These are phyloP conservation scores for Ceratina australensis DNA, from an alignment of 1,140 invertebrate species.

Conservation along the genomic window DNA sequence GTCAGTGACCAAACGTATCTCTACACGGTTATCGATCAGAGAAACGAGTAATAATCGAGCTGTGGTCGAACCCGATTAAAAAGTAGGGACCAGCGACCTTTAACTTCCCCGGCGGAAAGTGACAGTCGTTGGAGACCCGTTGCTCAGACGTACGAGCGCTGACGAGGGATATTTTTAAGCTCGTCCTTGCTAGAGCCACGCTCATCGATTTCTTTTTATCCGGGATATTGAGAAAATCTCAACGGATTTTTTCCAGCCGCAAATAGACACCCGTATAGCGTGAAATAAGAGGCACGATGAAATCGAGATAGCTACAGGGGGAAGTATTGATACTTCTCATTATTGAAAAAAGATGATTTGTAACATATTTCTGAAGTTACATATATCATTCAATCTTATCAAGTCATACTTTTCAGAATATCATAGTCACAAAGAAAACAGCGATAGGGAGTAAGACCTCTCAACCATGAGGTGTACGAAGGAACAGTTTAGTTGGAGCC, in stretches of 20 bases:
- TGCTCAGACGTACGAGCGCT: not conserved
- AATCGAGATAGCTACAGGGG: not conserved
- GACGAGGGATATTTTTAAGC: slow-evolving; percentile 40
- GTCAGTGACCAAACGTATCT: not conserved
- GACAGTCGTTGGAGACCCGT: slow-evolving; percentile 12
- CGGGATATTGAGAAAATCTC: slow-evolving; percentile 2
- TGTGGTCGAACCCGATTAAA: not conserved
- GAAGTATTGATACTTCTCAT: too few relatives aligned
- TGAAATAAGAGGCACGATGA: not conserved
- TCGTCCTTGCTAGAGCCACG: slow-evolving; percentile 8
- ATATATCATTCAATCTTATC: too few relatives aligned
- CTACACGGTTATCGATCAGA: slow-evolving; percentile 17
- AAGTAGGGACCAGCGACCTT: slow-evolving; percentile 41
- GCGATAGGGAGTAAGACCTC: too few relatives aligned
- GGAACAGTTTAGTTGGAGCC: too few relatives aligned
- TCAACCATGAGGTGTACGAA: too few relatives aligned
- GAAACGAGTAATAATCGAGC: slow-evolving; percentile 25
- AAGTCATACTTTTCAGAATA: too few relatives aligned
- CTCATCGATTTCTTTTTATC: slow-evolving; percentile 6
- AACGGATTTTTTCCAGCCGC: not conserved
- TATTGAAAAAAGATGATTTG: too few relatives aligned
- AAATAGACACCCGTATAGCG: slow-evolving; percentile 2
- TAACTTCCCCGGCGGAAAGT: slow-evolving; percentile 33
- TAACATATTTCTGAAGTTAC: too few relatives aligned
- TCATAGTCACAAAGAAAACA: too few relatives aligned